phyloP scores from a whole-genome alignment of 2,888 invertebrate species.

The Drosophila phalerata region DNA sequence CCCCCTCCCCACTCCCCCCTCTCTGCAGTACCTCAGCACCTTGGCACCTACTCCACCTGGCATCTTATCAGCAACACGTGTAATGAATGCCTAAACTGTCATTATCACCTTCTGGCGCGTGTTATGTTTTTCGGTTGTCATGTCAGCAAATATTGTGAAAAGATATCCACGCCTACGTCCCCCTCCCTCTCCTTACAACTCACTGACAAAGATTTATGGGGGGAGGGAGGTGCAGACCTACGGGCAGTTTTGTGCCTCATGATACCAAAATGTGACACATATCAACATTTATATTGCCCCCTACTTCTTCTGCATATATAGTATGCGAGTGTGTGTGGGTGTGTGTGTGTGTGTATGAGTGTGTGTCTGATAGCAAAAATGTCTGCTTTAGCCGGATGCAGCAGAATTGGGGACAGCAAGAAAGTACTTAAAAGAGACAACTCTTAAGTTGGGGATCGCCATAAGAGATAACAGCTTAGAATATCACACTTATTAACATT shows the following conservation, averaged over 20 bases:
- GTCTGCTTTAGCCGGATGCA: constrained; percentile 37
- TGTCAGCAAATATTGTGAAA: constrained; percentile 81
- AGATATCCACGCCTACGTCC: constrained; percentile 53
- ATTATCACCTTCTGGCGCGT: constrained; percentile 74
- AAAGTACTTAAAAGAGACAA: constrained; percentile 12
- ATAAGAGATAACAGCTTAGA: constrained; percentile 10
- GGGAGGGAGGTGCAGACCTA: constrained; percentile 29
- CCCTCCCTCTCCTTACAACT: not conserved
- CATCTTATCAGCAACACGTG: constrained; percentile 79
- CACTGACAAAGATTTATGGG: constrained; percentile 56
- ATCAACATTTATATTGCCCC: constrained; percentile 71
- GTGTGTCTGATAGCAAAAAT: not conserved
- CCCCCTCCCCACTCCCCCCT: constrained; percentile 1
- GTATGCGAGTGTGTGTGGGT: not conserved
- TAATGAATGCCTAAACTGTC: constrained; percentile 82
- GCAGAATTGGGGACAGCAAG: constrained; percentile 7
- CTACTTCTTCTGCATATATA: constrained; percentile 7
- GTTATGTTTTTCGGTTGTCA: constrained; percentile 79
- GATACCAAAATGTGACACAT: constrained; percentile 70
- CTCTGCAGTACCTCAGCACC: constrained; percentile 5
- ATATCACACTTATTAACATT: not conserved
- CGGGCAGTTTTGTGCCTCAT: constrained; percentile 42
- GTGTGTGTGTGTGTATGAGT: not conserved
- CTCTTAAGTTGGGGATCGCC: constrained; percentile 1
- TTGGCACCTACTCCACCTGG: constrained; percentile 35